A percentile compares a stretch with the other conserved stretches of the same genome.
Conservation (phyloP, 1,140 invertebrate genomes). For the Hypothenemus hampei region DNA sequence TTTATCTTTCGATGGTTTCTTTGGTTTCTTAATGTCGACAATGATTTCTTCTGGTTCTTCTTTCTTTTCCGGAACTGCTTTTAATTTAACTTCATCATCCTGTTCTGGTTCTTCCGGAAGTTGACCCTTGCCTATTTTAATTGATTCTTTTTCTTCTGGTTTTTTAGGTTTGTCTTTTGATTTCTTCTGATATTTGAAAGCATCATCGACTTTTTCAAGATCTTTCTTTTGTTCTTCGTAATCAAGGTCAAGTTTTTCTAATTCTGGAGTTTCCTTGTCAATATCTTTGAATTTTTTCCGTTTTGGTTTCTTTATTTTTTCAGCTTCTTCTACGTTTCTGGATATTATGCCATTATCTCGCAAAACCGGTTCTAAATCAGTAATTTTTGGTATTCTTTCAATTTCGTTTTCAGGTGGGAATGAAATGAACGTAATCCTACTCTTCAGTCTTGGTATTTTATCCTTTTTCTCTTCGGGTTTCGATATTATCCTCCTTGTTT, state of each 20-base stretch:
- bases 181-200: conserved; percentile 37
- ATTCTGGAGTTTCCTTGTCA: conserved; percentile 52
- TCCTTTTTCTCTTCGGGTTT: conserved; percentile 48
- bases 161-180: conserved; percentile 38
- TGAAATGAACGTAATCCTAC: conserved; percentile 54
- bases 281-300: conserved; percentile 50
- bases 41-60: conserved; percentile 38
- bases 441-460: conserved; percentile 61
- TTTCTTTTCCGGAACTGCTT: conserved; percentile 40
- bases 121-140: conserved; percentile 48
- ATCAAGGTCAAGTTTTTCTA: conserved; percentile 58
- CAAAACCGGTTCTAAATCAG: conserved; percentile 48
- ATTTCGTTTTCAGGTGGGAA: conserved; percentile 52
- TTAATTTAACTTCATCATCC: conserved; percentile 31
- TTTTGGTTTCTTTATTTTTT: conserved; percentile 54
- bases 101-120: conserved; percentile 34
- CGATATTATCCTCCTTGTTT: conserved; percentile 17
- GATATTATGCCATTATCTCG: conserved; percentile 61
- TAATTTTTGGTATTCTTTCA: conserved; percentile 50
- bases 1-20: conserved; percentile 23
- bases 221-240: conserved; percentile 48
- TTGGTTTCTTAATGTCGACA: conserved; percentile 29
- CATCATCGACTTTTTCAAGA: conserved; percentile 43
- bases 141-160: conserved; percentile 40
- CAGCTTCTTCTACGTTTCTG: conserved; percentile 64